Evolutionary conservation across 2,888 invertebrate genomes (phyloP), one percentile per base, ranked within the genome.

Genomic region (Apamea sordens): DNA sequence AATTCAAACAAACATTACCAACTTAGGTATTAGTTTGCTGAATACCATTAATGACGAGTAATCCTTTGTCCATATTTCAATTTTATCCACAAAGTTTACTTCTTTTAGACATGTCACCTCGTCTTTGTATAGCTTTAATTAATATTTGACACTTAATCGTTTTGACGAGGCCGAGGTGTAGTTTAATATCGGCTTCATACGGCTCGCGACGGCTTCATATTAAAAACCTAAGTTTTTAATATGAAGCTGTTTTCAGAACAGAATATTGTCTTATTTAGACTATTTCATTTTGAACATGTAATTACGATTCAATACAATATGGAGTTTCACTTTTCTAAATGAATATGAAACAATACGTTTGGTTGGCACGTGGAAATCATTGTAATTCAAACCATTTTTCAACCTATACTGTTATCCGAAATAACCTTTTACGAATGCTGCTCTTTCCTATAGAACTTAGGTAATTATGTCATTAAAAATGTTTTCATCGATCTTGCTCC

Each of bases 251-350:
- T 18, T 61, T 61, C 28, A 77, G 67, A 50, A 41, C 15, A 63
- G 41, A 59, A 28, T 47, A 41, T 63, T 47, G 50, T 47, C n/a
- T n/a, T n/a, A 61, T 68, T 44, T 63, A 8, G 11, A 59, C 7
- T 61, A 32, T 24, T 70, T 80, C 0, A 50, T 70, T 81, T 64
- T 44, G 4, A 65, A 50, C 21, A n/a, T 61, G 28, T 41, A 32
- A 59, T 59, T 59, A 80, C 28, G 32, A 18, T 21, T 28, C 11
- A 24, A 28, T 65, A 18, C 24, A 50, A 50, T 64, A 28, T 70
- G 47, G 24, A 36, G 15, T 64, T 47, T 71, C 15, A 56, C 7
- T 70, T 56, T 36, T 24, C 15, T 13, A 63, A 5, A 67, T 36
- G 36, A 59, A 59, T 11, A 24, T 65, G 1, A 59, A 59, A 76